A percentile compares a stretch with the other conserved stretches of the same genome.
These are phyloP conservation scores for Colostygia pectinataria DNA, from an alignment of 2,888 invertebrate species.

Conservation along the genomic window DNA sequence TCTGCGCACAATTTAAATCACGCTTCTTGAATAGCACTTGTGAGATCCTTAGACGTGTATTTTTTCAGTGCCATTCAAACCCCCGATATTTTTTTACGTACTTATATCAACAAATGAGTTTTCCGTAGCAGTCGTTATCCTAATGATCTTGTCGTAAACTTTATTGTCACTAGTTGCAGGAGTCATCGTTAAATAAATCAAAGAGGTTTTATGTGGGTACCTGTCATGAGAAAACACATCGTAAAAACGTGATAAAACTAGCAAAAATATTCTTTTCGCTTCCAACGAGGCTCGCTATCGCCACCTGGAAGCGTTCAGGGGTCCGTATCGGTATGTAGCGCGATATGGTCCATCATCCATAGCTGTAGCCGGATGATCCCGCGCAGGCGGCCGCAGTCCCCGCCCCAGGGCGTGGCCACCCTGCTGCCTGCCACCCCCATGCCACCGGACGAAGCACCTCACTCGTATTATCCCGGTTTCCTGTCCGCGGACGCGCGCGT, in stretches of 20 bases:
- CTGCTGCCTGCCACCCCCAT: conserved; percentile 37
- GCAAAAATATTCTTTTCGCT: not conserved
- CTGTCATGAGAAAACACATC: not conserved
- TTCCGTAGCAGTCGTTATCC: too few relatives aligned
- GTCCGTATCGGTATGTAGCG: conserved; percentile 14
- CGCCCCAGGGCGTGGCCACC: conserved; percentile 54
- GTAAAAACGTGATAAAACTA: conserved; percentile 6
- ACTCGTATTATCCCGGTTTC: conserved; percentile 78
- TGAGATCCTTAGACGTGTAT: too few relatives aligned
- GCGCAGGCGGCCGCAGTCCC: conserved; percentile 51
- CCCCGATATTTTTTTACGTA: too few relatives aligned
- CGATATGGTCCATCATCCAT: conserved; percentile 29
- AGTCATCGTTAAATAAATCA: too few relatives aligned
- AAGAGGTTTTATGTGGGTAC: not conserved
- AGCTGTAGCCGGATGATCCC: conserved; percentile 32
- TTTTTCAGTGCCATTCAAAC: too few relatives aligned
- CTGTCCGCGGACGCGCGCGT: conserved; percentile 79
- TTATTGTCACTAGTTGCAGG: too few relatives aligned
- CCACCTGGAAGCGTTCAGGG: conserved; percentile 3
- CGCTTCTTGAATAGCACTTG: too few relatives aligned
- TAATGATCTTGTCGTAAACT: too few relatives aligned
- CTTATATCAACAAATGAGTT: too few relatives aligned
- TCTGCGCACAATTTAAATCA: too few relatives aligned
- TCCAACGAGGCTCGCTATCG: conserved; percentile 4
- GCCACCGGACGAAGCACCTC: conserved; percentile 63